Percentiles rank a stretch among this genome's conserved stretches.
These are phyloP conservation scores for Poecilia latipinna DNA, from an alignment of 2,113 vertebrate species.

Conservation along the genomic window DNA sequence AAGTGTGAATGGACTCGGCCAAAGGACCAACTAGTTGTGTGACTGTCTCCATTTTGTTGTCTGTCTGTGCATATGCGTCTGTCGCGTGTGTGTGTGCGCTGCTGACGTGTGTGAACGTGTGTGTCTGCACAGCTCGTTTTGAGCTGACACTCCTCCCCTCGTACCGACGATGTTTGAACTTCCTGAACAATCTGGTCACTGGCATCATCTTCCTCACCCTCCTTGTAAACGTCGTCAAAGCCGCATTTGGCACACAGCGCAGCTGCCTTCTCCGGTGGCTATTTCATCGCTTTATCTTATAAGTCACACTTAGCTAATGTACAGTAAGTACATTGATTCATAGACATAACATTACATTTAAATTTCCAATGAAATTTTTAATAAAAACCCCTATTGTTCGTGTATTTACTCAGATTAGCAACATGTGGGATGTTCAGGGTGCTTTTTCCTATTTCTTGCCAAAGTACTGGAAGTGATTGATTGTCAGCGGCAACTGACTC, in stretches of 20 bases:
- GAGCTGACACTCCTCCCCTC: slow-evolving; percentile 59
- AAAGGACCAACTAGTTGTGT: slow-evolving; percentile 49
- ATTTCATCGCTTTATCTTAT: slow-evolving; percentile 68
- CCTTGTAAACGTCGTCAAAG: slow-evolving; percentile 88
- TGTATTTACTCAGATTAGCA: background rate
- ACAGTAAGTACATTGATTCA: background rate
- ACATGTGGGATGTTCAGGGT: background rate
- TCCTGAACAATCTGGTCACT: slow-evolving; percentile 86
- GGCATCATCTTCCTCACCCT: slow-evolving; percentile 84
- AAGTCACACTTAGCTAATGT: slow-evolving; percentile 8
- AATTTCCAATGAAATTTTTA: background rate
- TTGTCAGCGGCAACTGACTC: no score
- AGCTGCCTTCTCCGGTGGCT: slow-evolving; percentile 73
- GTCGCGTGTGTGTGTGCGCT: slow-evolving; percentile 6
- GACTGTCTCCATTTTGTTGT: slow-evolving; percentile 44
- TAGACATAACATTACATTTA: background rate
- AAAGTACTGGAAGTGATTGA: no score
- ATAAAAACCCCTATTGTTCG: background rate
- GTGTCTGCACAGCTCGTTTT: slow-evolving; percentile 50
- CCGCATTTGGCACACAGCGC: slow-evolving; percentile 85
- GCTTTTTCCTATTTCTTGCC: no score
- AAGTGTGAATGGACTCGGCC: slow-evolving; percentile 35
- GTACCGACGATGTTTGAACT: slow-evolving; percentile 81
- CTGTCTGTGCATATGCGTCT: slow-evolving; percentile 19
- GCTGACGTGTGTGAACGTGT: slow-evolving; percentile 29